A percentile compares a stretch with the other conserved stretches of the same genome.
Conservation (phyloP, 2,797 vertebrate genomes). For the Malurus splendens region DNA sequence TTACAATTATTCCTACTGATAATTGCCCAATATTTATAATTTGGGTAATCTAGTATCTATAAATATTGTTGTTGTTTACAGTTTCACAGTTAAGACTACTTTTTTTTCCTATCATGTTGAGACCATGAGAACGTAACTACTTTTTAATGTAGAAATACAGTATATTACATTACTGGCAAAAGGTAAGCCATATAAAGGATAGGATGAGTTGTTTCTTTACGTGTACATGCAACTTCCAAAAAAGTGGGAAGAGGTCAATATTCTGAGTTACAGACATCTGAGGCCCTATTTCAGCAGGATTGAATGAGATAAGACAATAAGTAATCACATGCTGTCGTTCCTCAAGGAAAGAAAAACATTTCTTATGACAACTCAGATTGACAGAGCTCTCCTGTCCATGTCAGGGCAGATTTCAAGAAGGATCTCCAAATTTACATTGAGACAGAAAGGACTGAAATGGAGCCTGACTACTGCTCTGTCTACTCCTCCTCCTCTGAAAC, state of each 20-base stretch:
- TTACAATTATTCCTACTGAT: background rate
- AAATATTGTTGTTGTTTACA: background rate
- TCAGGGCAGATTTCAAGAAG: background rate
- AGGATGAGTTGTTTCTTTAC: background rate
- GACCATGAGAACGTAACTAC: background rate
- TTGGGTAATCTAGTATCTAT: background rate
- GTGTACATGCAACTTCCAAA: background rate
- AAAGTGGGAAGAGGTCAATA: background rate
- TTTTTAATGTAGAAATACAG: background rate
- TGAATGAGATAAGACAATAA: background rate
- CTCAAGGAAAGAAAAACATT: background rate
- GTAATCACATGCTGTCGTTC: background rate
- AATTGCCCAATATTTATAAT: background rate
- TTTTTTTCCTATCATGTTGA: background rate
- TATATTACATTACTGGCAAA: background rate
- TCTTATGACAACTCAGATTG: background rate
- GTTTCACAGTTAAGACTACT: background rate
- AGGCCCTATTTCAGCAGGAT: background rate
- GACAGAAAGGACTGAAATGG: background rate
- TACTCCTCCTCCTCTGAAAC: background rate
- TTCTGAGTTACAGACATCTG: background rate
- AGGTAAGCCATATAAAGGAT: background rate
- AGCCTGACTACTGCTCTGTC: background rate
- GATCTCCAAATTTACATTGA: background rate
- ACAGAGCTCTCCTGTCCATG: background rate